phyloP scores from a whole-genome alignment of 2,888 invertebrate genomes.

The Auanema freiburgensis region DNA sequence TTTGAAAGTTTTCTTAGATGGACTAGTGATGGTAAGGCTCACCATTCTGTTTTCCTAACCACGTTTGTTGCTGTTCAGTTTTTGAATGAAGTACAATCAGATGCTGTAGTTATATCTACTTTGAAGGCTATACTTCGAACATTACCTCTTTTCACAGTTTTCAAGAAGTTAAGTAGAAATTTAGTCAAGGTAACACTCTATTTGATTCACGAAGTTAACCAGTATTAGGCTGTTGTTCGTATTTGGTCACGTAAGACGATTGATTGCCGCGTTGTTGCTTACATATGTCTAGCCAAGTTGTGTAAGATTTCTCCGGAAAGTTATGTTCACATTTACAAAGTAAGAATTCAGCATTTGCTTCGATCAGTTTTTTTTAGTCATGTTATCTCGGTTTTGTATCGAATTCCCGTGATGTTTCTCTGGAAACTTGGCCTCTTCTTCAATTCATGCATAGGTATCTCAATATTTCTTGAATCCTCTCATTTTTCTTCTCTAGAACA shows the following conservation, averaged over 20 bases:
- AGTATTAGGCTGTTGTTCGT: conserved; percentile 15
- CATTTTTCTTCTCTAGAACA: conserved; percentile 24
- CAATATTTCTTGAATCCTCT: not conserved
- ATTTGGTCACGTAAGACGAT: conserved; percentile 58
- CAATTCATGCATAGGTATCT: conserved; percentile 47
- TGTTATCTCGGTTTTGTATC: conserved; percentile 59
- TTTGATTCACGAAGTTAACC: too few relatives aligned
- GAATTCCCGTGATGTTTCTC: conserved; percentile 50
- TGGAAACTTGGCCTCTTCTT: conserved; percentile 51
- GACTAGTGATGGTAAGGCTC: conserved; percentile 25
- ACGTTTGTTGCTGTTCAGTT: conserved; percentile 43
- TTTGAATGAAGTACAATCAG: conserved; percentile 50
- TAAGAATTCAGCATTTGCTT: conserved; percentile 3
- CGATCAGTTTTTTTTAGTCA: conserved; percentile 26
- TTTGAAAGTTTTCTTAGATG: conserved; percentile 15
- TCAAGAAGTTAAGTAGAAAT: conserved; percentile 40
- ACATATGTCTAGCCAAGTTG: conserved; percentile 48
- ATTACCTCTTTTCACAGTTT: conserved; percentile 48
- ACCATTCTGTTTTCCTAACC: not conserved
- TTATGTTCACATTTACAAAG: conserved; percentile 44
- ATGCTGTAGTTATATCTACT: conserved; percentile 48
- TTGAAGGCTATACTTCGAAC: conserved; percentile 49
- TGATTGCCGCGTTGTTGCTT: conserved; percentile 52
- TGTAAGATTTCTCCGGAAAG: conserved; percentile 39
- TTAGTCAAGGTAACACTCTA: conserved; percentile 46